Conservation (phyloP, 2,113 vertebrate species). For the Halichoeres trimaculatus region DNA sequence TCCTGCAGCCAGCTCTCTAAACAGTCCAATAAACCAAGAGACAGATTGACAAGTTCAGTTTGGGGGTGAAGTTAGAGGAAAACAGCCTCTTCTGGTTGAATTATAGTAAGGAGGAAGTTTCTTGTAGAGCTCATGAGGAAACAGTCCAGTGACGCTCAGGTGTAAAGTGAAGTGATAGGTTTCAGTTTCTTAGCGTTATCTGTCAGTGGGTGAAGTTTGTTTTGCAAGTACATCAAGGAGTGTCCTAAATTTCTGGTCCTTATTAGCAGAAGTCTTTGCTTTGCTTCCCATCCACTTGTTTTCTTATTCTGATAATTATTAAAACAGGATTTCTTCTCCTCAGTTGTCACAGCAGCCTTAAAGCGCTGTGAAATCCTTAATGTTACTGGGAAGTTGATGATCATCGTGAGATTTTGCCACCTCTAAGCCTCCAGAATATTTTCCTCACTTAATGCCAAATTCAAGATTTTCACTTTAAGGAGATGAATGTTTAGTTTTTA, state of each 20-base stretch:
- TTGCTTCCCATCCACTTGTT: too few species aligned
- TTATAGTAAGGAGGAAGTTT: slow-evolving; percentile 52
- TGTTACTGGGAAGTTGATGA: too few species aligned
- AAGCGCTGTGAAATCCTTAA: too few species aligned
- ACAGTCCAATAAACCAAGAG: not conserved
- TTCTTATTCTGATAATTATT: not conserved
- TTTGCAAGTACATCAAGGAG: not conserved
- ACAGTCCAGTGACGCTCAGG: not conserved
- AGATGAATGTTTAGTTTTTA: too few species aligned
- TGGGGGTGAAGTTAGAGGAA: too few species aligned
- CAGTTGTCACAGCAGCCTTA: too few species aligned
- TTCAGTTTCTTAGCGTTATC: slow-evolving; percentile 28
- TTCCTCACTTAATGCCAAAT: not conserved
- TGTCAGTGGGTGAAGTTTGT: not conserved
- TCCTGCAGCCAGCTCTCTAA: not conserved
- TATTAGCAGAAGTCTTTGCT: too few species aligned
- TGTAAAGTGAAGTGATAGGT: slow-evolving; percentile 12
- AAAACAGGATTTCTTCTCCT: too few species aligned
- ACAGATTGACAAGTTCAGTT: not conserved
- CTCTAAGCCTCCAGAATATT: not conserved
- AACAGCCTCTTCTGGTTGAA: not conserved
- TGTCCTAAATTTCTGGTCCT: not conserved
- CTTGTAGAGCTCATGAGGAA: slow-evolving; percentile 1
- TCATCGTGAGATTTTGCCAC: too few species aligned
- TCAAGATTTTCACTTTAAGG: not conserved